A percentile compares a stretch with the other conserved stretches of the same genome.
Conservation (phyloP, 2,888 invertebrate genomes). For the Drosophila neoperkinsi region DNA sequence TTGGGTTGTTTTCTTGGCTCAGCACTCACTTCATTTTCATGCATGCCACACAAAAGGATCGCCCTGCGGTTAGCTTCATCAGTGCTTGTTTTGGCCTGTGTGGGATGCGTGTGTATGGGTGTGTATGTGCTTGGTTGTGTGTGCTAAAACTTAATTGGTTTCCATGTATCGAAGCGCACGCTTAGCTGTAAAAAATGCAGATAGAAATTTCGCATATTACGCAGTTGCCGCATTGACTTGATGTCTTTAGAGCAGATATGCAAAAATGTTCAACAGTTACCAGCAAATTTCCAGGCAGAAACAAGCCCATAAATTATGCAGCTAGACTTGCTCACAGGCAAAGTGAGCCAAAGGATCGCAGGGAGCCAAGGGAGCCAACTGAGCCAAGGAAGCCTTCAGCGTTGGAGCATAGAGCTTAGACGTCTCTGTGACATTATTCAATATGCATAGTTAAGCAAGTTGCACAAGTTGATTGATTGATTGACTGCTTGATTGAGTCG, state of each 20-base stretch:
- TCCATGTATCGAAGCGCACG: slow-evolving; percentile 36
- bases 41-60: slow-evolving; percentile 33
- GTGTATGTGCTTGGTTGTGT: slow-evolving; percentile 26
- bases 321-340: slow-evolving; percentile 15
- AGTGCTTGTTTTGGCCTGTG: slow-evolving; percentile 9
- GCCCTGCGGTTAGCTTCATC: slow-evolving; percentile 55
- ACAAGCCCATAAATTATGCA: slow-evolving; percentile 68
- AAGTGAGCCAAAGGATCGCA: slow-evolving; percentile 1
- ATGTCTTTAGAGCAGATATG: slow-evolving; percentile 19
- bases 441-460: slow-evolving; percentile 72
- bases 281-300: slow-evolving; percentile 39
- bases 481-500: slow-evolving; percentile 67
- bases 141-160: slow-evolving; percentile 72
- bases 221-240: slow-evolving; percentile 33
- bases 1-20: slow-evolving; percentile 17
- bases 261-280: slow-evolving; percentile 24
- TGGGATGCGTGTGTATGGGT: not conserved
- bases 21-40: slow-evolving; percentile 19
- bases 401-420: slow-evolving; percentile 5
- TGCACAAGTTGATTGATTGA: slow-evolving; percentile 74
- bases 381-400: not conserved
- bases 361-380: not conserved
- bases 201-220: slow-evolving; percentile 46
- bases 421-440: slow-evolving; percentile 61
- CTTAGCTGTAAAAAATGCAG: slow-evolving; percentile 18